Percentiles rank a stretch among this genome's conserved stretches.
Evolutionary conservation across 1,140 invertebrate genomes (phyloP).

Genomic region (Zaprionus kolodkinae): DNA sequence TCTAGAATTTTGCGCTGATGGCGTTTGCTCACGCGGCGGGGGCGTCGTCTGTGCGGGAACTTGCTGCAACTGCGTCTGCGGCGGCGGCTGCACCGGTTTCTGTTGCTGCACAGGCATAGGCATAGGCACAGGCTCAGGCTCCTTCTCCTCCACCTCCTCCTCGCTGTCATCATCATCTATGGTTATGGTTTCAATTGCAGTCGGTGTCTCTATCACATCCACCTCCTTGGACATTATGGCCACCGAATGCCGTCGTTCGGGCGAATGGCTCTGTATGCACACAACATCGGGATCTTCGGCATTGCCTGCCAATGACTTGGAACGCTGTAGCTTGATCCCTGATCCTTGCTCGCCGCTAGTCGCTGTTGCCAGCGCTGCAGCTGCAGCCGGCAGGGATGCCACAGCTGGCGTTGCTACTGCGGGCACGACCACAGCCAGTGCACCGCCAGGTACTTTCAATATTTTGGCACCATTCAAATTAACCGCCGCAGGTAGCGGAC

Average conservation of each 20-base stretch:
- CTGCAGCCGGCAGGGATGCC: neutral
- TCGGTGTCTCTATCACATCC: conserved; percentile 55
- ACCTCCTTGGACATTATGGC: conserved; percentile 72
- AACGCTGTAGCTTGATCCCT: conserved; percentile 52
- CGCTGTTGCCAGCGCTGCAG: neutral
- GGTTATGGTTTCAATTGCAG: conserved; percentile 67
- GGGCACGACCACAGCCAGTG: conserved; percentile 28
- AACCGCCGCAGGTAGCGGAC: conserved; percentile 15
- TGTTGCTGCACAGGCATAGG: neutral
- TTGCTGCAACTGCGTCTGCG: neutral
- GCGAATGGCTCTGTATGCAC: conserved; percentile 9
- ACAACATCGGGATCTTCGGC: conserved; percentile 5
- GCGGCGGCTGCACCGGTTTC: conserved; percentile 8
- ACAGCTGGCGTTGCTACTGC: neutral
- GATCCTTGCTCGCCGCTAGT: neutral
- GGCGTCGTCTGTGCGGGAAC: neutral
- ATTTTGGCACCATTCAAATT: conserved; percentile 28
- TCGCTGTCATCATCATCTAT: conserved; percentile 67
- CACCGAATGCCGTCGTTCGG: conserved; percentile 63
- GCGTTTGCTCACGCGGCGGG: neutral
- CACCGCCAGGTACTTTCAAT: conserved; percentile 13
- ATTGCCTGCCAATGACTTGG: conserved; percentile 56
- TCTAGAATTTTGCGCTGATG: conserved; percentile 30
- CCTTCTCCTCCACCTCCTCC: conserved; percentile 44
- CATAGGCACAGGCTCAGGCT: neutral